A percentile compares a stretch with the other conserved stretches of the same genome.
These are phyloP conservation scores for Mesorhabditis belari DNA, from an alignment of 2,888 invertebrate genomes.

Conservation along the genomic window DNA sequence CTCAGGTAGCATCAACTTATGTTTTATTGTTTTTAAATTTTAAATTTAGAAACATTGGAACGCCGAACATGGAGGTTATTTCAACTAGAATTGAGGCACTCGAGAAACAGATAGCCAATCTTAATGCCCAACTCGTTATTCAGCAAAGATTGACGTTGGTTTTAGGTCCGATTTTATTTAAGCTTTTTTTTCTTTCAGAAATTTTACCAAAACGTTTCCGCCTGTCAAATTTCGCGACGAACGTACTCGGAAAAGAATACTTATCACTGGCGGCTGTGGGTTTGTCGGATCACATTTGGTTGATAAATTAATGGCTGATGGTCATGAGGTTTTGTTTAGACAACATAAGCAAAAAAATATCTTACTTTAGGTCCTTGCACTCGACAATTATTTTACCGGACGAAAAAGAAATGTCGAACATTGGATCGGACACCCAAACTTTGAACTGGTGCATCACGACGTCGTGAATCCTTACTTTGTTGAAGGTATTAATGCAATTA, in stretches of 20 bases:
- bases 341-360: no score
- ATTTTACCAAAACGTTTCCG: slow-evolving; percentile 58
- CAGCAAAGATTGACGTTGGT: not conserved
- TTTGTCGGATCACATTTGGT: slow-evolving; percentile 82
- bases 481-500: no score
- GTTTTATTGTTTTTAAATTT: no score
- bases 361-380: slow-evolving; percentile 69
- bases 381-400: slow-evolving; percentile 96
- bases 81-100: not conserved
- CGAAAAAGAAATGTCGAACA: slow-evolving; percentile 93
- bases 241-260: slow-evolving; percentile 80
- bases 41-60: no score
- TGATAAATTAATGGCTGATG: slow-evolving; percentile 81
- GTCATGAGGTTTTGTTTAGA: no score
- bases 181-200: not conserved
- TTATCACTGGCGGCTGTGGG: slow-evolving; percentile 62
- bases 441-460: slow-evolving; percentile 96
- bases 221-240: slow-evolving; percentile 85
- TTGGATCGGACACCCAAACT: slow-evolving; percentile 98
- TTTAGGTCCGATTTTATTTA: not conserved
- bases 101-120: not conserved
- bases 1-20: not conserved
- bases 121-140: not conserved
- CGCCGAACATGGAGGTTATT: no score
- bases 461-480: slow-evolving; percentile 94